Percentiles rank a stretch among this genome's conserved stretches.
Evolutionary conservation across 37 sponge, comb jelly and placozoan species (phyloP).

Genomic region (Geodia barretti): DNA sequence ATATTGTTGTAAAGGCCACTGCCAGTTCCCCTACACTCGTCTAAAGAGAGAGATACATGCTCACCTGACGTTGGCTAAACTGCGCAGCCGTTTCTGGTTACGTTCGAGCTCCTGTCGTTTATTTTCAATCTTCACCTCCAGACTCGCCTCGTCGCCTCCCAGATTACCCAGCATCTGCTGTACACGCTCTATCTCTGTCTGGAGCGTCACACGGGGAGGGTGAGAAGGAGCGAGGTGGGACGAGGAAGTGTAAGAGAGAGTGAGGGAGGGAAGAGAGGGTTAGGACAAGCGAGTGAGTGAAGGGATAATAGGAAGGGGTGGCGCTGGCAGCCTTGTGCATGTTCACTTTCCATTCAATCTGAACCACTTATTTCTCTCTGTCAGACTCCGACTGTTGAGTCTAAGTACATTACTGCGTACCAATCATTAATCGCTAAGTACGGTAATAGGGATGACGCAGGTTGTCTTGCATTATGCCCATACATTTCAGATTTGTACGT

Average conservation of each 20-base stretch:
- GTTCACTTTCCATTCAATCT: no score
- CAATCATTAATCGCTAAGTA: not conserved
- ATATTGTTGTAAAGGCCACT: no score
- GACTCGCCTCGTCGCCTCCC: slow-evolving; percentile 91
- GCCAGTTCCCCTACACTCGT: not conserved
- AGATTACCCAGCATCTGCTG: slow-evolving; percentile 80
- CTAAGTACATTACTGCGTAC: no score
- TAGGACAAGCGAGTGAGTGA: no score
- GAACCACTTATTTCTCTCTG: no score
- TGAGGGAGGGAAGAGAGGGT: not conserved
- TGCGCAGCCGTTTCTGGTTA: slow-evolving; percentile 87
- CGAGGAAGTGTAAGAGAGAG: not conserved
- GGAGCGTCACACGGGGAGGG: not conserved
- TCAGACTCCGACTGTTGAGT: no score
- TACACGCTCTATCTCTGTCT: slow-evolving; percentile 81
- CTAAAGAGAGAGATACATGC: no score
- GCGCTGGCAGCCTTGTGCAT: no score
- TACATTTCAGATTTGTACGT: no score
- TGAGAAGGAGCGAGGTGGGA: not conserved
- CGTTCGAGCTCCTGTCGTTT: slow-evolving; percentile 94
- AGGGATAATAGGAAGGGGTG: no score
- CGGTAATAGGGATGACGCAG: no score
- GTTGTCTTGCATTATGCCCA: no score
- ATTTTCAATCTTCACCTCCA: slow-evolving; percentile 95
- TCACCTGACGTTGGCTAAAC: slow-evolving; percentile 87